These are phyloP conservation scores for Lichenostomus cassidix DNA, from an alignment of 2,113 vertebrate genomes.

Conservation along the genomic window DNA sequence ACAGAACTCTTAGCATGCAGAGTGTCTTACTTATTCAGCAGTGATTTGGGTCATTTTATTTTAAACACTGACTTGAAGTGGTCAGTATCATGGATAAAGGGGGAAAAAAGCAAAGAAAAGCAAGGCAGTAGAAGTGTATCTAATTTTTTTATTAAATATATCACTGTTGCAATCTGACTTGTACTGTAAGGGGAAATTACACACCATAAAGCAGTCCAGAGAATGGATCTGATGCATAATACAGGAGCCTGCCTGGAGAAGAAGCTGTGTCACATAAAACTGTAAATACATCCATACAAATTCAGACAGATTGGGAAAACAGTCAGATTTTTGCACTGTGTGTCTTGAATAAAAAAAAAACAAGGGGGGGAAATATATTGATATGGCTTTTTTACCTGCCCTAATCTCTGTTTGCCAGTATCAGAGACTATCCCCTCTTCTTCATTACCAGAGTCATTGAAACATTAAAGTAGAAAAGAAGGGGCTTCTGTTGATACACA, in stretches of 20 bases:
- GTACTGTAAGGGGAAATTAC: conserved; percentile 54
- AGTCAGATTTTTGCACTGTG: fast-evolving
- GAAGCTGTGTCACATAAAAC: neutral
- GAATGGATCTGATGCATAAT: conserved; percentile 62
- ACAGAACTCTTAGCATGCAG: neutral
- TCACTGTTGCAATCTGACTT: conserved; percentile 47
- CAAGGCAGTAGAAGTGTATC: conserved; percentile 23
- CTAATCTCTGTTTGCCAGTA: neutral
- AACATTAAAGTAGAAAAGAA: neutral
- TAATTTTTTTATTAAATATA: conserved; percentile 66
- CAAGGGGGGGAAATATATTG: neutral
- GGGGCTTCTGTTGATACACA: neutral
- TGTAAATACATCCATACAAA: conserved; percentile 25
- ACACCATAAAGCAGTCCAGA: conserved; percentile 32
- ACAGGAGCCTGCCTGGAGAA: conserved; percentile 48
- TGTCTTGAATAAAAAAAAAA: neutral
- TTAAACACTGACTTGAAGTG: conserved; percentile 57
- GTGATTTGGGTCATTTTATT: conserved; percentile 63
- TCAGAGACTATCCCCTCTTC: neutral
- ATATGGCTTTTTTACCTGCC: neutral
- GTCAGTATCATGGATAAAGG: conserved; percentile 21
- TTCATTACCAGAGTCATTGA: neutral
- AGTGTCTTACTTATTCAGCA: conserved; percentile 43
- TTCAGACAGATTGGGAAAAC: conserved; percentile 1
- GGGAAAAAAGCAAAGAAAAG: neutral